These are phyloP conservation scores for Phytoseiulus persimilis DNA, from an alignment of 2,888 invertebrate genomes.

Conservation along the genomic window DNA sequence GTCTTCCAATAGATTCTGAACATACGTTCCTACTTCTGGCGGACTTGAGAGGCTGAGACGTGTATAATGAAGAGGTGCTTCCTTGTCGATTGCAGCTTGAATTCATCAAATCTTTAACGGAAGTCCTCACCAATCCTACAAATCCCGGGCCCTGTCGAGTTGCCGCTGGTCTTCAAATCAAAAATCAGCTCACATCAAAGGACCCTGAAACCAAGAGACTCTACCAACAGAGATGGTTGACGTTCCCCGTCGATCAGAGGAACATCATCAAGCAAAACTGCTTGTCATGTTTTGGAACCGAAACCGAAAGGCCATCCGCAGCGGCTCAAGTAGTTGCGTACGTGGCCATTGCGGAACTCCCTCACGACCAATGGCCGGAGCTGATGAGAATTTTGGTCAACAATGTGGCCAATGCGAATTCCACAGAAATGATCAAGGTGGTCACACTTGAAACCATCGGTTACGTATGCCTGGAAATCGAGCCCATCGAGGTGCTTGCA, in stretches of 20 bases:
- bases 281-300: conserved; percentile 85
- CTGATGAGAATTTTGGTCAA: conserved; percentile 75
- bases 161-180: conserved; percentile 95
- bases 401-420: conserved; percentile 71
- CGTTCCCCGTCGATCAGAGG: conserved; percentile 74
- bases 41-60: too few relatives aligned
- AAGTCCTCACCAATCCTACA: conserved; percentile 76
- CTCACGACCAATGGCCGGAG: conserved; percentile 82
- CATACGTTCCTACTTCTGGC: too few relatives aligned
- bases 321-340: conserved; percentile 99
- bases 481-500: conserved; percentile 74
- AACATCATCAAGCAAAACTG: conserved; percentile 89
- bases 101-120: conserved; percentile 85
- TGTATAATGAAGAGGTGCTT: too few relatives aligned
- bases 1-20: too few relatives aligned
- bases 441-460: conserved; percentile 95
- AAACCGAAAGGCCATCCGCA: conserved; percentile 85
- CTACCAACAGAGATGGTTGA: conserved; percentile 87
- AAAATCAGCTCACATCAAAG: conserved; percentile 94
- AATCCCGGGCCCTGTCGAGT: conserved; percentile 89
- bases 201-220: conserved; percentile 68
- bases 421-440: conserved; percentile 80
- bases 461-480: conserved; percentile 94
- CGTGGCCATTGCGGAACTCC: conserved; percentile 91
- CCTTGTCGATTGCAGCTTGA: conserved; percentile 65